Conservation (phyloP, 1,140 invertebrate genomes). For the Hypsibius dujardini region DNA sequence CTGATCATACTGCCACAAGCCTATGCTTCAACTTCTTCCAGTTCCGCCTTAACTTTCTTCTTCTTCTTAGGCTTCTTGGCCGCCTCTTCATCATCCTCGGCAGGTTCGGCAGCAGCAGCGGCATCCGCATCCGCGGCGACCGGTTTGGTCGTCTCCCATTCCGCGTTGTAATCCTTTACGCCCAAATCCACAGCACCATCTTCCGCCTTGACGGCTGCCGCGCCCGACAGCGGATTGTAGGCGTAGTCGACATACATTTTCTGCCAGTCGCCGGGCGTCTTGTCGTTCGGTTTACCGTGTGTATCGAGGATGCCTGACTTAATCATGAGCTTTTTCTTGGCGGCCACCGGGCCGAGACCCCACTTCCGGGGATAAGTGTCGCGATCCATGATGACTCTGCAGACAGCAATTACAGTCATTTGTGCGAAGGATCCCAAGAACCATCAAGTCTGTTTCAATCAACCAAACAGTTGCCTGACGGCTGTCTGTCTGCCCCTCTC, state of each 20-base stretch:
- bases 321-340: conserved; percentile 75
- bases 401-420: no score
- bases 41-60: conserved; percentile 21
- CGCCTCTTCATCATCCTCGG: conserved; percentile 24
- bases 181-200: conserved; percentile 20
- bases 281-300: conserved; percentile 89
- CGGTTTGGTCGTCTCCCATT: background rate
- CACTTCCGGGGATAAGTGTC: conserved; percentile 96
- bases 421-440: no score
- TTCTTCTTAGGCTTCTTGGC: conserved; percentile 21
- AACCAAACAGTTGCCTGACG: no score
- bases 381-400: conserved; percentile 84
- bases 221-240: conserved; percentile 14
- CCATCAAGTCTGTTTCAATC: no score
- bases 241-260: conserved; percentile 31
- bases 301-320: conserved; percentile 80
- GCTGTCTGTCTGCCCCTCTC: no score
- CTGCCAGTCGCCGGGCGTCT: conserved; percentile 76
- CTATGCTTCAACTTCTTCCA: conserved; percentile 22
- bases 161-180: conserved; percentile 20
- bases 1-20: background rate
- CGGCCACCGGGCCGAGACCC: conserved; percentile 83
- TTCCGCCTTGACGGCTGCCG: background rate
- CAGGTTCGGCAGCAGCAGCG: conserved; percentile 20
- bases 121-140: background rate